Conservation (phyloP, 1,140 invertebrate species). For the Rhynchophorus ferrugineus region DNA sequence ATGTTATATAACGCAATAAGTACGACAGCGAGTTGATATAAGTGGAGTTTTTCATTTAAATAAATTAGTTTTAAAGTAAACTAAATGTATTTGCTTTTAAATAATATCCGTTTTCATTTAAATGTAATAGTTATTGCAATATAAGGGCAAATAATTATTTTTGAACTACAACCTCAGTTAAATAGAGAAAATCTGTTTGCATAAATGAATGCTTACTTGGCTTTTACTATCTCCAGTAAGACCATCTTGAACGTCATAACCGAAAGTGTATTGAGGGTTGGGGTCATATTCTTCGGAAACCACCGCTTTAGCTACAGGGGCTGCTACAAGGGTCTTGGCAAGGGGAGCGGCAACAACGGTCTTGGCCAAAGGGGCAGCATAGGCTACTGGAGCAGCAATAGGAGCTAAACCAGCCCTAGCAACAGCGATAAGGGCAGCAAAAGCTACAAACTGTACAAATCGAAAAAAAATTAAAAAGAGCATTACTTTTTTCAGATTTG, state of each 20-base stretch:
- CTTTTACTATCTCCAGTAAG: conserved; percentile 53
- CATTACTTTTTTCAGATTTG: background rate
- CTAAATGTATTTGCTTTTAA: no score
- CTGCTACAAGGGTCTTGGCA: conserved; percentile 40
- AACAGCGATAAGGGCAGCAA: background rate
- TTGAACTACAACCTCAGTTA: no score
- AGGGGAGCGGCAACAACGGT: conserved; percentile 26
- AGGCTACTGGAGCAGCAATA: background rate
- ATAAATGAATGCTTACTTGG: conserved; percentile 37
- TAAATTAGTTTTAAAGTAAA: no score
- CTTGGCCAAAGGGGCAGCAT: background rate
- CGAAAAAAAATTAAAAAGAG: background rate
- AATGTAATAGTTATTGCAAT: no score
- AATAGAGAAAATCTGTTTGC: no score
- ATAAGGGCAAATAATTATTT: no score
- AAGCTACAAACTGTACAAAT: background rate
- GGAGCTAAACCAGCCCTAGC: background rate
- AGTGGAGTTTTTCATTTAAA: no score
- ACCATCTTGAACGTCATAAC: conserved; percentile 50
- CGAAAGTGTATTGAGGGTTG: conserved; percentile 49
- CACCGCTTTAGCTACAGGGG: conserved; percentile 36
- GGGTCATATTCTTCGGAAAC: conserved; percentile 46
- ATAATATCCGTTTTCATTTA: no score
- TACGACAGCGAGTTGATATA: no score
- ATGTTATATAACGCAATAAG: no score